Evolutionary conservation across 2,888 invertebrate species (phyloP).

Genomic region (Nasonia oneida): DNA sequence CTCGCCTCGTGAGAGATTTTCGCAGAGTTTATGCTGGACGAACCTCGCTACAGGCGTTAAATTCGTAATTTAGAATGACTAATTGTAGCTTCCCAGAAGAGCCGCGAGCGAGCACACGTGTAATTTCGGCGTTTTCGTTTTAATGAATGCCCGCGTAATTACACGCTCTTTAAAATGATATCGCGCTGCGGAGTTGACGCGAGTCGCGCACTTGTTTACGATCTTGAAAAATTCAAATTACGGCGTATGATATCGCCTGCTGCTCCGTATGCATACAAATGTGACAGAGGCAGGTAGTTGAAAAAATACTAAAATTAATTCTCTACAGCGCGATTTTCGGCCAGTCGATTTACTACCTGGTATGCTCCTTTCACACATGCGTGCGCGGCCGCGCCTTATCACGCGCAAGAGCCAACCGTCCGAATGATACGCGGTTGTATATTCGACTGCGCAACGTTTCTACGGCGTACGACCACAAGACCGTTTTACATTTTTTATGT

Average conservation of each 20-base stretch:
- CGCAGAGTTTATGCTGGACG: conserved; percentile 36
- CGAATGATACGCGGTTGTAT: conserved; percentile 50
- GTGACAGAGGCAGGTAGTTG: not conserved
- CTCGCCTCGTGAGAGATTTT: conserved; percentile 43
- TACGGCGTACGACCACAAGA: conserved; percentile 20
- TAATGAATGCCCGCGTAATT: not conserved
- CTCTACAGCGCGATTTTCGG: not conserved
- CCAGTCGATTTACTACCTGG: not conserved
- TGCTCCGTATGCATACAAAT: not conserved
- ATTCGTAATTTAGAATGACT: conserved; percentile 55
- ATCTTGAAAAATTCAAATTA: not conserved
- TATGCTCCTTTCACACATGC: conserved; percentile 9
- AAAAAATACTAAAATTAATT: not conserved
- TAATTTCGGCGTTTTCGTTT: not conserved
- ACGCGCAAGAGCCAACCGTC: conserved; percentile 38
- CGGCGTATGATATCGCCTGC: not conserved
- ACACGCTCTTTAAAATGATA: not conserved
- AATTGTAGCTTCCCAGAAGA: conserved; percentile 40
- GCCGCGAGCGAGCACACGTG: too few species aligned
- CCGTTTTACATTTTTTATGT: not conserved
- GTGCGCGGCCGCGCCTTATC: conserved; percentile 11
- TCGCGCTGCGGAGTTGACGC: not conserved
- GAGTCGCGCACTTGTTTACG: not conserved
- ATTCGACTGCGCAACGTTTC: conserved; percentile 3
- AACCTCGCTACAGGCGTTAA: conserved; percentile 52